Conservation (phyloP, 2,888 invertebrate species). For the Hyposoter didymator region DNA sequence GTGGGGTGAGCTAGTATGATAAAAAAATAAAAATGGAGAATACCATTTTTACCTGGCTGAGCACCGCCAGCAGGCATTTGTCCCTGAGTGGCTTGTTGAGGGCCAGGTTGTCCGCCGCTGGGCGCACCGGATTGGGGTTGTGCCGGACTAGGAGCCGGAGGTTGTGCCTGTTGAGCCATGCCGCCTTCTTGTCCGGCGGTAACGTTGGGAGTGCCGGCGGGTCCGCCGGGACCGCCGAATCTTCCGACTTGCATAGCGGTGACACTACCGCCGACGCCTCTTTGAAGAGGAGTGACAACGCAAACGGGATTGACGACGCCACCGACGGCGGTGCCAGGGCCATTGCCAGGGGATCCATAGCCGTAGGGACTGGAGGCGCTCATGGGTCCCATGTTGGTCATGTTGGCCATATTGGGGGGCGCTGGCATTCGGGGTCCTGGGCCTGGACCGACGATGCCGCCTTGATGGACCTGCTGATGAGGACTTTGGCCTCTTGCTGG, state of each 20-base stretch:
- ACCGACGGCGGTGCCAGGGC: conserved; percentile 79
- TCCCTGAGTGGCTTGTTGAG: conserved; percentile 86
- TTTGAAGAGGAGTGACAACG: conserved; percentile 86
- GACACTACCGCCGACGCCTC: conserved; percentile 83
- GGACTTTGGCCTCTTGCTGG: conserved; percentile 83
- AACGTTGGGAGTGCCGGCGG: conserved; percentile 84
- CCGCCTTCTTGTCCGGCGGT: conserved; percentile 87
- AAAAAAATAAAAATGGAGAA: neutral
- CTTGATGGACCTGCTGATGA: conserved; percentile 83
- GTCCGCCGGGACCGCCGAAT: conserved; percentile 83
- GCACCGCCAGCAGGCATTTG: conserved; percentile 84
- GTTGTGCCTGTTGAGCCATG: conserved; percentile 90
- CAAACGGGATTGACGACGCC: conserved; percentile 82
- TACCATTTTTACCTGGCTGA: conserved; percentile 76
- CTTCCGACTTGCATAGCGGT: conserved; percentile 82
- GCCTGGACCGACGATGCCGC: conserved; percentile 85
- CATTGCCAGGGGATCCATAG: conserved; percentile 81
- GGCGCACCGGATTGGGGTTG: conserved; percentile 92
- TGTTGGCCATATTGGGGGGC: conserved; percentile 85
- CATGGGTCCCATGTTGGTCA: conserved; percentile 83
- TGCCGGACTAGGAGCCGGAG: conserved; percentile 91
- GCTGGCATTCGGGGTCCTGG: conserved; percentile 88
- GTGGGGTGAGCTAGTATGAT: too few relatives aligned
- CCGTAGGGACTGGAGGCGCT: conserved; percentile 83
- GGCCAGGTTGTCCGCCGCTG: conserved; percentile 86